A percentile compares a stretch with the other conserved stretches of the same genome.
Conservation (phyloP, 2,113 vertebrate genomes). For the Pelobates fuscus region DNA sequence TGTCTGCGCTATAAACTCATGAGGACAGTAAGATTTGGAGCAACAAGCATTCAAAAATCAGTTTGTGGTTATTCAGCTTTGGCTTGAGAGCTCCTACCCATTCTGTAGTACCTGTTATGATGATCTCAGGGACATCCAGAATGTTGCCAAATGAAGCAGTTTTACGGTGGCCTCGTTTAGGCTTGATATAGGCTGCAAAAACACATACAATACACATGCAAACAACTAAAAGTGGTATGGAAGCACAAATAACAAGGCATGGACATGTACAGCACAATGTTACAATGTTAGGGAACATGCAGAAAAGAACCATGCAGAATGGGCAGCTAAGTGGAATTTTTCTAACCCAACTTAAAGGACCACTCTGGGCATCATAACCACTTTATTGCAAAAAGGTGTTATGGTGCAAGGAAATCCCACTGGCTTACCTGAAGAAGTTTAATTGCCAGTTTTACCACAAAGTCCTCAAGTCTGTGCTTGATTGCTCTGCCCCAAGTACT, state of each 20-base stretch:
- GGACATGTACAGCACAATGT: constrained; percentile 68
- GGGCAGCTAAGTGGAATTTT: constrained; percentile 62
- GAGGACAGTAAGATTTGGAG: too few relatives aligned
- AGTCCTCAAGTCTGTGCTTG: too few relatives aligned
- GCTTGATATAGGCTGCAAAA: constrained; percentile 91
- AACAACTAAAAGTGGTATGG: constrained; percentile 76
- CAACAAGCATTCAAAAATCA: too few relatives aligned
- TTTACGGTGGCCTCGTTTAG: constrained; percentile 99
- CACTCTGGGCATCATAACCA: too few relatives aligned
- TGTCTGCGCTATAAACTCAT: too few relatives aligned
- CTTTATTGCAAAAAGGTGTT: too few relatives aligned
- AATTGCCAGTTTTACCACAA: too few relatives aligned
- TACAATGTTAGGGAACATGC: constrained; percentile 68
- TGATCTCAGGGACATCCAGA: constrained; percentile 99
- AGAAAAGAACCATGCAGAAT: constrained; percentile 71
- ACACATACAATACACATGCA: constrained; percentile 97
- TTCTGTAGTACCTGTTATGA: constrained; percentile 94
- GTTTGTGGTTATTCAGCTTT: constrained; percentile 58
- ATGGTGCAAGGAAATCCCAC: too few relatives aligned
- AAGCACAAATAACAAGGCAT: constrained; percentile 71
- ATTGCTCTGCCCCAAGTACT: too few relatives aligned
- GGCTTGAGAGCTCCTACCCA: constrained; percentile 35
- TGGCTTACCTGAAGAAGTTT: too few relatives aligned
- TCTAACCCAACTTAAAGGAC: too few relatives aligned
- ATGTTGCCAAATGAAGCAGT: constrained; percentile 99